A percentile compares a stretch with the other conserved stretches of the same genome.
Conservation (phyloP, 2,888 invertebrate genomes). For the Microchrysa polita region DNA sequence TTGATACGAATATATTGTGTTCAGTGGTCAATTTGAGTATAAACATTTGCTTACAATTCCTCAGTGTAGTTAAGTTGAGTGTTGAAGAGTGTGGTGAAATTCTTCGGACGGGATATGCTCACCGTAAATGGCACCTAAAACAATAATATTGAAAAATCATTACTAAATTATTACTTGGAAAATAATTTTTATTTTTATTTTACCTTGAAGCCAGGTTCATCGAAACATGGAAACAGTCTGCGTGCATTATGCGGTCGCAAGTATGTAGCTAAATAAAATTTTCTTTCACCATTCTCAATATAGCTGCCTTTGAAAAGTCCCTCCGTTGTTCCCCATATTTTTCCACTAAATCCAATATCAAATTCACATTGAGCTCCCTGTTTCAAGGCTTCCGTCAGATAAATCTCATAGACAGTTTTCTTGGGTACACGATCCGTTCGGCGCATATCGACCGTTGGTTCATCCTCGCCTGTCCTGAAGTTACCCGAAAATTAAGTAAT, state of each 20-base stretch:
- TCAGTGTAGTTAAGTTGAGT: slow-evolving; percentile 69
- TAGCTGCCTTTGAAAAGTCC: slow-evolving; percentile 78
- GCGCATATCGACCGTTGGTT: slow-evolving; percentile 54
- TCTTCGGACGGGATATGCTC: slow-evolving; percentile 70
- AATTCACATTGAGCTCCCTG: slow-evolving; percentile 70
- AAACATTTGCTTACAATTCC: slow-evolving; percentile 73
- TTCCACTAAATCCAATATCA: slow-evolving; percentile 73
- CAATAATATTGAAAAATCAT: no score
- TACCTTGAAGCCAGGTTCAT: slow-evolving; percentile 80
- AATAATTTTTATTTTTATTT: no score
- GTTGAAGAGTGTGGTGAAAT: slow-evolving; percentile 71
- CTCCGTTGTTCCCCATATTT: slow-evolving; percentile 71
- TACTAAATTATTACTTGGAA: no score
- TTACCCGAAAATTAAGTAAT: slow-evolving; percentile 6
- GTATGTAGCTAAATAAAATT: slow-evolving; percentile 73
- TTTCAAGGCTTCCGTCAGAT: slow-evolving; percentile 69
- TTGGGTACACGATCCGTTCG: slow-evolving; percentile 68
- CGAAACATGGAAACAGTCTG: slow-evolving; percentile 83
- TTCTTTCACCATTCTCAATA: slow-evolving; percentile 61
- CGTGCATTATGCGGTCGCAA: slow-evolving; percentile 78
- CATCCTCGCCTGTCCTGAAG: slow-evolving; percentile 20
- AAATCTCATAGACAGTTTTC: slow-evolving; percentile 71
- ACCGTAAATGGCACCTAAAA: slow-evolving; percentile 75
- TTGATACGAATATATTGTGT: no score
- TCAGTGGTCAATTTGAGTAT: no score